Evolutionary conservation across 2,113 vertebrate genomes (phyloP).

Genomic region (Burhinus oedicnemus): DNA sequence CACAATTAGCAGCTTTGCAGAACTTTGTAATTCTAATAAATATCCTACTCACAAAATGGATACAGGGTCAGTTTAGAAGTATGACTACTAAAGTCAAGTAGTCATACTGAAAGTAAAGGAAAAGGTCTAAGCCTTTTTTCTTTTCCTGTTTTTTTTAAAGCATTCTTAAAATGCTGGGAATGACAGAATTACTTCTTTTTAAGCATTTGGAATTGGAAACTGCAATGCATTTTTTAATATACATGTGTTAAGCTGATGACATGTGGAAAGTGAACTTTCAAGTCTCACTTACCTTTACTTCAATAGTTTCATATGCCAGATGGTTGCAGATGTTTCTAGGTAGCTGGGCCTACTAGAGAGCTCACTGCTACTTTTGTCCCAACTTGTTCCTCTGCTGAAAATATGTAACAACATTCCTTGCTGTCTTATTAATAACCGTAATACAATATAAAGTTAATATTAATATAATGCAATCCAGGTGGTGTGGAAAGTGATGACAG

Average conservation of each 20-base stretch:
- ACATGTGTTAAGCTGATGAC: conserved; percentile 6
- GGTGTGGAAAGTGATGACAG: conserved; percentile 17
- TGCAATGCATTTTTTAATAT: background rate
- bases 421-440: conserved; percentile 42
- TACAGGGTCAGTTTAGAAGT: background rate
- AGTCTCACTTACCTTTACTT: background rate
- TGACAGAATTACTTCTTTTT: background rate
- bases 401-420: conserved; percentile 38
- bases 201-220: background rate
- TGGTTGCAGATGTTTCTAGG: conserved; percentile 12
- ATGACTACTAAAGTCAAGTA: background rate
- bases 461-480: conserved; percentile 27
- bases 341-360: background rate
- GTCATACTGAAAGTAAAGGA: background rate
- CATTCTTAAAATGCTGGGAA: background rate
- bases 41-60: background rate
- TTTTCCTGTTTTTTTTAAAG: background rate
- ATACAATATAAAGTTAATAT: conserved; percentile 43
- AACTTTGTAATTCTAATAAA: background rate
- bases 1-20: background rate
- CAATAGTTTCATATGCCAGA: background rate
- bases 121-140: background rate
- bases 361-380: background rate
- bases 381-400: conserved; percentile 38
- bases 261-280: background rate